These are phyloP conservation scores for Strigamia transsilvanica DNA, from an alignment of 2,888 invertebrate genomes.

Conservation along the genomic window DNA sequence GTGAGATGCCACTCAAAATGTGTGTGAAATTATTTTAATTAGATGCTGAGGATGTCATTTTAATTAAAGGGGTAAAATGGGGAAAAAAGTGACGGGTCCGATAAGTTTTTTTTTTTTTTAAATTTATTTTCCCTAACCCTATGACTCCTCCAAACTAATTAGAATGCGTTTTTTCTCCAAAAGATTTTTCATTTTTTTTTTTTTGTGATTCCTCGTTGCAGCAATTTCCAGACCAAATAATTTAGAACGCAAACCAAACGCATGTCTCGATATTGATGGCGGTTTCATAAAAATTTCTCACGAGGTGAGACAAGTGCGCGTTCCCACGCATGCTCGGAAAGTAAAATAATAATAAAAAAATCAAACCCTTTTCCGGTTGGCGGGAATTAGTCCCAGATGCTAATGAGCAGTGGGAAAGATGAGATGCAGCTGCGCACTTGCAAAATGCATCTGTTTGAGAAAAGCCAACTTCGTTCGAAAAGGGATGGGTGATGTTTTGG, in stretches of 20 bases:
- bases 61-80: conserved; percentile 33
- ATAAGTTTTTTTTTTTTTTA: conserved; percentile 5
- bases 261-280: conserved; percentile 23
- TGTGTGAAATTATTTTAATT: conserved; percentile 42
- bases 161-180: not conserved
- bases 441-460: conserved; percentile 38
- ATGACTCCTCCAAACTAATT: conserved; percentile 31
- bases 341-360: conserved; percentile 15
- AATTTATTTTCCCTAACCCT: not conserved
- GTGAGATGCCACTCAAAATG: conserved; percentile 41
- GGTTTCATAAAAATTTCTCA: conserved; percentile 25
- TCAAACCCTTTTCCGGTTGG: conserved; percentile 49
- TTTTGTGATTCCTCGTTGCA: not conserved
- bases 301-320: conserved; percentile 46
- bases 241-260: conserved; percentile 19
- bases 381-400: conserved; percentile 49
- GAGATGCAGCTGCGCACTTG: conserved; percentile 41
- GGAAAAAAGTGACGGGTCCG: conserved; percentile 27
- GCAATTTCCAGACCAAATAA: not conserved
- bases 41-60: conserved; percentile 34
- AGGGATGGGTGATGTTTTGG: not conserved
- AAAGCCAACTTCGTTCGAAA: not conserved
- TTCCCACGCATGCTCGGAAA: conserved; percentile 48
- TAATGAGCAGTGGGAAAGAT: conserved; percentile 49
- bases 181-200: not conserved